Evolutionary conservation across 2,113 vertebrate species (phyloP).

Genomic region (Tiliqua scincoides): DNA sequence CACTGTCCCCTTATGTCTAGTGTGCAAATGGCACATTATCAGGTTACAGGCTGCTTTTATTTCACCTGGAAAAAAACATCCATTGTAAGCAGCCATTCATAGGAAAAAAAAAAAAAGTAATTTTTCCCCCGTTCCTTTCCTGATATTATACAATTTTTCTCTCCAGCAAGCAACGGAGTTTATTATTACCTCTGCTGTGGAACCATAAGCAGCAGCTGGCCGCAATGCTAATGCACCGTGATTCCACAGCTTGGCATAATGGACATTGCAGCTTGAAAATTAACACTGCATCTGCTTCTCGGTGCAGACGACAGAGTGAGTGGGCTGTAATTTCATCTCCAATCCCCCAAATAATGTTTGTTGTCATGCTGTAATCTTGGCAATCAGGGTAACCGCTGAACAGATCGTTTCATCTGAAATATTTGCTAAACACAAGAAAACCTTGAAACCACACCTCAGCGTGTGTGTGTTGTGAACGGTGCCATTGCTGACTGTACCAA

Average conservation of each 20-base stretch:
- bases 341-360: constrained; percentile 76
- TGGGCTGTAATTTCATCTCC: constrained; percentile 73
- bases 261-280: constrained; percentile 66
- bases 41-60: constrained; percentile 30
- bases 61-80: not conserved
- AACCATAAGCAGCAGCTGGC: constrained; percentile 43
- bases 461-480: constrained; percentile 44
- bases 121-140: not conserved
- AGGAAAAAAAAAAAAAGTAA: not conserved
- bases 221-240: constrained; percentile 20
- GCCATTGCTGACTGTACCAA: constrained; percentile 55
- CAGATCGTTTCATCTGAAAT: constrained; percentile 78
- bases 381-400: constrained; percentile 79
- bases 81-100: rapidly evolving
- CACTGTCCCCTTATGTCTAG: not conserved
- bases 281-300: constrained; percentile 72
- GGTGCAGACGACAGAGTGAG: constrained; percentile 65
- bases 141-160: rapidly evolving
- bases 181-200: constrained; percentile 9
- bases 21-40: not conserved
- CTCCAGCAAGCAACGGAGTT: not conserved
- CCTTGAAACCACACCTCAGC: constrained; percentile 80
- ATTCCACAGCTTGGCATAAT: constrained; percentile 42
- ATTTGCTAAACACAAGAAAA: constrained; percentile 81
- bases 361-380: constrained; percentile 76